These are phyloP conservation scores for Adelphocoris suturalis DNA, from an alignment of 2,888 invertebrate species.

Conservation along the genomic window DNA sequence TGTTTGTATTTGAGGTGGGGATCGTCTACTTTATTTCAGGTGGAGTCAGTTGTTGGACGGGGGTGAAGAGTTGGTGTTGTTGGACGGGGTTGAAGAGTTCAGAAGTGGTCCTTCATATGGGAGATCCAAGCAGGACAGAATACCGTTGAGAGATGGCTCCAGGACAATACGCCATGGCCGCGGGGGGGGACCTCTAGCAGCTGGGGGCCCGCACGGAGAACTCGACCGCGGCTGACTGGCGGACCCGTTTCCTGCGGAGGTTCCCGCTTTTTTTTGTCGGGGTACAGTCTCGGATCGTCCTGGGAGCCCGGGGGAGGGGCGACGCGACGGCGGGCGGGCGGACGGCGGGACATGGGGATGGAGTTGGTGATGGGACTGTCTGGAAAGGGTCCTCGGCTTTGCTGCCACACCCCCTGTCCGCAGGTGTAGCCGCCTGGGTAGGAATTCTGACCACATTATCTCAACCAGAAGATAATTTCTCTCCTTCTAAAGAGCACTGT, in stretches of 20 bases:
- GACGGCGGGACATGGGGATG: background rate
- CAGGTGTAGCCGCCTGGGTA: too few species aligned
- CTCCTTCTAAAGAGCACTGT: too few species aligned
- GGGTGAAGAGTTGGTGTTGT: background rate
- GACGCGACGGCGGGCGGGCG: conserved; percentile 1
- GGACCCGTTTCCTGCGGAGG: background rate
- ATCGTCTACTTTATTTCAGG: background rate
- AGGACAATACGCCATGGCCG: conserved; percentile 17
- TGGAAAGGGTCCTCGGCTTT: background rate
- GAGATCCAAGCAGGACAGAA: background rate
- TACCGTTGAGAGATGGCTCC: background rate
- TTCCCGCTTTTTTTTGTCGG: conserved; percentile 24
- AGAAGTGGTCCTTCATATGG: background rate
- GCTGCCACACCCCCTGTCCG: background rate
- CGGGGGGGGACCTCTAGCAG: background rate
- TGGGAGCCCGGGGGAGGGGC: background rate
- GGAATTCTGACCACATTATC: too few species aligned
- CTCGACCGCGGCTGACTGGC: conserved; percentile 19
- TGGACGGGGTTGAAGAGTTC: background rate
- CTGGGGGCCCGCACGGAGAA: background rate
- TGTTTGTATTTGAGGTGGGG: background rate
- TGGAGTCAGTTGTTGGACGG: background rate
- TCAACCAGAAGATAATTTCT: too few species aligned
- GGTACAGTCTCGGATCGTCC: conserved; percentile 14
- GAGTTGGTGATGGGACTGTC: conserved; percentile 3